Evolutionary conservation across 2,888 invertebrate species (phyloP).

Genomic region (Eumacrocentrus americanus): DNA sequence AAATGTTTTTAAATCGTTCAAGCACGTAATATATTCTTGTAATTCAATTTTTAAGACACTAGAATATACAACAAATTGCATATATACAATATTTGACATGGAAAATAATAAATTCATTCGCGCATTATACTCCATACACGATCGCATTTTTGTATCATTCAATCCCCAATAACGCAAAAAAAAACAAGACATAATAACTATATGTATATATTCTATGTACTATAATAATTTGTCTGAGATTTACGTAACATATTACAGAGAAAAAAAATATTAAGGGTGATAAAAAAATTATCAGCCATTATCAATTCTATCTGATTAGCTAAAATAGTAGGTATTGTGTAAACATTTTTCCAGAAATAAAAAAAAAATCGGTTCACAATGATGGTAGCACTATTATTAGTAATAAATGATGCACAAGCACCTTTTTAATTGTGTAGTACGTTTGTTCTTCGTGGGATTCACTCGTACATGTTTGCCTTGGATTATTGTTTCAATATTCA

Average conservation of each 20-base stretch:
- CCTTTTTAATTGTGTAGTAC: neutral
- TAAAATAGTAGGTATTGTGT: neutral
- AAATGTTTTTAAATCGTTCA: conserved; percentile 47
- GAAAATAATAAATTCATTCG: conserved; percentile 49
- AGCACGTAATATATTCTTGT: conserved; percentile 41
- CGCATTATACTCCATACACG: neutral
- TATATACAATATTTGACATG: conserved; percentile 58
- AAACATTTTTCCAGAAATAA: neutral
- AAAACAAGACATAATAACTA: conserved; percentile 1
- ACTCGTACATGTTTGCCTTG: neutral
- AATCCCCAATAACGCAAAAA: neutral
- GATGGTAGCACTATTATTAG: neutral
- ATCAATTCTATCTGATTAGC: neutral
- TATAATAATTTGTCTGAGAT: conserved; percentile 29
- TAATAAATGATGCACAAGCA: neutral
- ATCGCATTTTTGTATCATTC: conserved; percentile 13
- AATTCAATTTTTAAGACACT: conserved; percentile 52
- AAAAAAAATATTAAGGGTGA: neutral
- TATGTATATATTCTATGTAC: conserved; percentile 21
- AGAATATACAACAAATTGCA: conserved; percentile 54
- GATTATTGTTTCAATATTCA: neutral
- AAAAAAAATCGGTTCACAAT: neutral
- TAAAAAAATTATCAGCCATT: neutral
- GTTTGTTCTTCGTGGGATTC: neutral
- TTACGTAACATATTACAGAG: conserved; percentile 4